Conservation (phyloP, 2,797 vertebrate species). For the Pseudocheirus occidentalis region DNA sequence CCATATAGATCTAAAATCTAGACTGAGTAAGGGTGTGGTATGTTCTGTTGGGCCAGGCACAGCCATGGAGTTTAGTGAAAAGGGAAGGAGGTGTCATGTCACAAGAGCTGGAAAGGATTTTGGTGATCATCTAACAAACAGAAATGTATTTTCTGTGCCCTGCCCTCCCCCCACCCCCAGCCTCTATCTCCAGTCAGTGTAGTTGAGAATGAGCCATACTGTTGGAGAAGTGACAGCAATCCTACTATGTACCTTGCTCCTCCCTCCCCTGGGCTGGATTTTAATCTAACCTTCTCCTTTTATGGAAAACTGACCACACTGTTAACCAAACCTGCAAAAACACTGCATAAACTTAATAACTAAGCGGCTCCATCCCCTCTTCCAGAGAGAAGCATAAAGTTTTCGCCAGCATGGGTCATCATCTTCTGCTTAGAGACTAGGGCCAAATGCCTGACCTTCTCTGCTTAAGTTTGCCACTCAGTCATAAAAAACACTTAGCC, state of each 20-base stretch:
- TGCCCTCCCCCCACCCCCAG: neutral
- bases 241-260: neutral
- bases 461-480: slow-evolving; percentile 35
- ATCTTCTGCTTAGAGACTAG: slow-evolving; percentile 35
- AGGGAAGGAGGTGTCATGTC: neutral
- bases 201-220: neutral
- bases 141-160: neutral
- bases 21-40: neutral
- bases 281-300: neutral
- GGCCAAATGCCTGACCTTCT: slow-evolving; percentile 53
- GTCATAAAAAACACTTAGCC: slow-evolving; percentile 63
- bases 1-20: neutral
- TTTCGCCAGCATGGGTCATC: slow-evolving; percentile 24
- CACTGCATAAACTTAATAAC: neutral
- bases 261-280: neutral
- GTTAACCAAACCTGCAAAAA: slow-evolving; percentile 46
- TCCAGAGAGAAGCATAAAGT: neutral
- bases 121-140: neutral
- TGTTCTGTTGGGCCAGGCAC: neutral
- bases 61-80: neutral
- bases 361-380: neutral
- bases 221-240: neutral
- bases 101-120: neutral
- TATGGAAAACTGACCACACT: slow-evolving; percentile 9
- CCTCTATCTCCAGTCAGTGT: neutral